These are phyloP conservation scores for Phasianus colchicus DNA, from an alignment of 2,113 vertebrate species.

Conservation along the genomic window DNA sequence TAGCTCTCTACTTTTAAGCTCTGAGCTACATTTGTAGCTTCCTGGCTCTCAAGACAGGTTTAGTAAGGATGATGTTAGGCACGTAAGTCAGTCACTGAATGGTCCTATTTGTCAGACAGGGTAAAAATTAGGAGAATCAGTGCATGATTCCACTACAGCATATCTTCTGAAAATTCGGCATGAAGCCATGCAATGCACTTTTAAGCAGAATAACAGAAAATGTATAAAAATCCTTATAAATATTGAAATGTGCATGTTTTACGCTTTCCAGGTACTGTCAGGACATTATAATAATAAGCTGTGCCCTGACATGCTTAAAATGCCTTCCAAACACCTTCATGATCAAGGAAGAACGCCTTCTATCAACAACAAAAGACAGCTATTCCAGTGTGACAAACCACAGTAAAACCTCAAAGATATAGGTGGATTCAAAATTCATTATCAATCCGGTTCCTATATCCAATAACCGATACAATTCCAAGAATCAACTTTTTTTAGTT, in stretches of 20 bases:
- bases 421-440: neutral
- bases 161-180: neutral
- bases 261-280: constrained; percentile 1
- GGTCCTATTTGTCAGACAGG: neutral
- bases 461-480: neutral
- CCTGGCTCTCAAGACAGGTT: neutral
- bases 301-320: neutral
- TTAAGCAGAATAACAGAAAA: constrained; percentile 19
- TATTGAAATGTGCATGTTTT: neutral
- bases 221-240: constrained; percentile 10
- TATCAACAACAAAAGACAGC: neutral
- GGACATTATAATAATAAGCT: constrained; percentile 13
- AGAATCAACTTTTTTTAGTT: neutral
- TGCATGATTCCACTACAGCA: neutral
- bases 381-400: neutral
- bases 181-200: neutral
- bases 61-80: neutral
- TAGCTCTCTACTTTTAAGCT: neutral
- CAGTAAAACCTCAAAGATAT: neutral
- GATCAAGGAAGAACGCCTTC: neutral
- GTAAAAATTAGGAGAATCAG: neutral
- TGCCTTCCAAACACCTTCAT: neutral
- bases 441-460: neutral
- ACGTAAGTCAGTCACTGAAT: neutral
- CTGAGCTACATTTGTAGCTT: neutral